Conservation (phyloP, 2,888 invertebrate species). For the Callinectes sapidus region DNA sequence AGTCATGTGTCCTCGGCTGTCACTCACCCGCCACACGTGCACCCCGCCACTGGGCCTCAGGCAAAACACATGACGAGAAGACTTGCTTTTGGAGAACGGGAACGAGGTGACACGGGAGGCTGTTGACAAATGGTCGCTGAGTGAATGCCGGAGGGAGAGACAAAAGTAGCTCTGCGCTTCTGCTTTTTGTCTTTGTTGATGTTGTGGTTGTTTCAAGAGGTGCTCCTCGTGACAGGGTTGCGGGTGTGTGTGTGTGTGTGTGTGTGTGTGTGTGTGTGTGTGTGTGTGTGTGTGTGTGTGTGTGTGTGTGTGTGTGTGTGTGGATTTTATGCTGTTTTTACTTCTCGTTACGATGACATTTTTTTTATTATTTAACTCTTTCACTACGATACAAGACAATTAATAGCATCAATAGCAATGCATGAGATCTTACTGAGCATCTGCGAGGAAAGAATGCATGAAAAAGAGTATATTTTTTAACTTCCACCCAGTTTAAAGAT, state of each 20-base stretch:
- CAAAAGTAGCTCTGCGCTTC: background rate
- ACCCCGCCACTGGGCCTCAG: background rate
- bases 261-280: conserved; percentile 9
- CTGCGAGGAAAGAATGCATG: too few relatives aligned
- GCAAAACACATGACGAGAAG: conserved; percentile 8
- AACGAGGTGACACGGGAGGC: conserved; percentile 20
- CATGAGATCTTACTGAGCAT: too few relatives aligned
- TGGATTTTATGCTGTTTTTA: background rate
- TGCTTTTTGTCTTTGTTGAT: background rate
- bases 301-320: conserved; percentile 24
- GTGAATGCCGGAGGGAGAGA: conserved; percentile 27
- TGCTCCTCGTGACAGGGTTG: background rate
- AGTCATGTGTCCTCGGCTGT: conserved; percentile 13
- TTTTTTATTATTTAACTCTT: background rate
- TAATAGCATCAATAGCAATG: too few relatives aligned
- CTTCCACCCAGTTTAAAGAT: too few relatives aligned
- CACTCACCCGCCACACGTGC: conserved; percentile 14
- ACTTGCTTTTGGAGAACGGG: conserved; percentile 6
- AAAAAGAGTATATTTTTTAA: too few relatives aligned
- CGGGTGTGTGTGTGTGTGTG: conserved; percentile 24
- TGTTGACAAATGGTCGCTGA: conserved; percentile 31
- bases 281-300: conserved; percentile 25
- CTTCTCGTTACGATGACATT: background rate
- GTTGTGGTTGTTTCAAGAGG: background rate
- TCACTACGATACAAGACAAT: too few relatives aligned